A percentile compares a stretch with the other conserved stretches of the same genome.
Conservation (phyloP, 2,797 vertebrate genomes). For the Lateolabrax maculatus region DNA sequence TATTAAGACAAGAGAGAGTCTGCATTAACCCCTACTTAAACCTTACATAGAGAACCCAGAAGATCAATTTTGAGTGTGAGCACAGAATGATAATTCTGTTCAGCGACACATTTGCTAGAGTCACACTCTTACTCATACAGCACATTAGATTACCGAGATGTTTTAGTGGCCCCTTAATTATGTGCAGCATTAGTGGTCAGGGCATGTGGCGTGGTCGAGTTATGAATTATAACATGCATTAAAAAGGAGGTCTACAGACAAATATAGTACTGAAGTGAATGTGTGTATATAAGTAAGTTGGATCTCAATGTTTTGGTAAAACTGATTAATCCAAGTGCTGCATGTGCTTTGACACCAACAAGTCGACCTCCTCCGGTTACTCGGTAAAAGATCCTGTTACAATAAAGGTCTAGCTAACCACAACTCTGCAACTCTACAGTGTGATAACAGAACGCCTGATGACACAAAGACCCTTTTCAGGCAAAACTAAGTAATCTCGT, state of each 20-base stretch:
- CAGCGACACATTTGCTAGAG: not conserved
- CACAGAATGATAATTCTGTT: slow-evolving; percentile 16
- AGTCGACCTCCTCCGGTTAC: slow-evolving; percentile 23
- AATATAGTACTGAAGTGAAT: not conserved
- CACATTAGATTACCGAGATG: slow-evolving; percentile 18
- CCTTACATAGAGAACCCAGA: not conserved
- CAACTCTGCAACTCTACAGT: slow-evolving; percentile 26
- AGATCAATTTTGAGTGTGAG: slow-evolving; percentile 1
- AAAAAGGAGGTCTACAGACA: slow-evolving; percentile 21
- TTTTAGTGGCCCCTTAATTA: slow-evolving; percentile 27
- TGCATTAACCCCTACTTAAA: slow-evolving; percentile 15
- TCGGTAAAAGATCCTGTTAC: slow-evolving; percentile 35
- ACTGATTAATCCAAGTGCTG: slow-evolving; percentile 17
- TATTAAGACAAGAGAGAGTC: slow-evolving; percentile 38
- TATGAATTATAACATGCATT: slow-evolving; percentile 40
- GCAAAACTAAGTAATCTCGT: slow-evolving; percentile 42
- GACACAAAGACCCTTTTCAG: slow-evolving; percentile 29
- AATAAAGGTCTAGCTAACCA: slow-evolving; percentile 43
- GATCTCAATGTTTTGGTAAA: slow-evolving; percentile 29
- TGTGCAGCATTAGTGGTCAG: slow-evolving; percentile 60
- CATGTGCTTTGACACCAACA: slow-evolving; percentile 54
- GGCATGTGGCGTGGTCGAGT: slow-evolving; percentile 25
- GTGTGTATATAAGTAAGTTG: slow-evolving; percentile 10
- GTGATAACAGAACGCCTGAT: slow-evolving; percentile 29
- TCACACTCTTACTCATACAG: slow-evolving; percentile 20